phyloP scores from a whole-genome alignment of 1,140 invertebrate species.

The Rhagoletis zephyria region DNA sequence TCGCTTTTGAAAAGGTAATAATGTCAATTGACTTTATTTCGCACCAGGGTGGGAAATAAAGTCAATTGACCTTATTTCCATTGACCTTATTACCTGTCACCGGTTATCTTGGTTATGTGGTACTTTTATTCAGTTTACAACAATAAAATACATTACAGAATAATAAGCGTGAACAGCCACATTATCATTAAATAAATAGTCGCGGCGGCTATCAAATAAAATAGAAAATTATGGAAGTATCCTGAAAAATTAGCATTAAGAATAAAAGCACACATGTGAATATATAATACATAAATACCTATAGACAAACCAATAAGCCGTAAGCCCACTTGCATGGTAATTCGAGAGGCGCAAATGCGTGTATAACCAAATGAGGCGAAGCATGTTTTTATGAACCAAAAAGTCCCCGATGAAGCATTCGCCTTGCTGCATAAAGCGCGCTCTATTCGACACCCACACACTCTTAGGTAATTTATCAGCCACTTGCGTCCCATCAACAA shows the following conservation, averaged over 20 bases:
- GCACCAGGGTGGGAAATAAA: too few species aligned
- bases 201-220: neutral
- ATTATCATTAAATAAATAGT: neutral
- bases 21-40: too few species aligned
- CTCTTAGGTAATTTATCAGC: neutral
- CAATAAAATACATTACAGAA: too few species aligned
- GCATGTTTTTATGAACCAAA: neutral
- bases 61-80: too few species aligned
- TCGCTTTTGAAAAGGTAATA: too few species aligned
- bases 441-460: slow-evolving; percentile 7
- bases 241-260: neutral
- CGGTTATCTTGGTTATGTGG: too few species aligned
- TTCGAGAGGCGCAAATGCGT: neutral
- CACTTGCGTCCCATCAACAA: slow-evolving; percentile 19
- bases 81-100: too few species aligned
- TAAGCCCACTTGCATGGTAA: neutral
- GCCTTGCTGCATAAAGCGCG: neutral
- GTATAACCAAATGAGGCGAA: neutral
- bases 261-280: neutral
- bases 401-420: slow-evolving; percentile 7
- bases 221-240: neutral
- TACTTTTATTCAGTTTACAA: too few species aligned
- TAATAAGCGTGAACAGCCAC: neutral
- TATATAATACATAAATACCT: neutral
- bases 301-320: neutral